Evolutionary conservation across 1,140 invertebrate species (phyloP), one percentile per base, ranked within the genome.

Genomic region (Trichogramma pretiosum): DNA sequence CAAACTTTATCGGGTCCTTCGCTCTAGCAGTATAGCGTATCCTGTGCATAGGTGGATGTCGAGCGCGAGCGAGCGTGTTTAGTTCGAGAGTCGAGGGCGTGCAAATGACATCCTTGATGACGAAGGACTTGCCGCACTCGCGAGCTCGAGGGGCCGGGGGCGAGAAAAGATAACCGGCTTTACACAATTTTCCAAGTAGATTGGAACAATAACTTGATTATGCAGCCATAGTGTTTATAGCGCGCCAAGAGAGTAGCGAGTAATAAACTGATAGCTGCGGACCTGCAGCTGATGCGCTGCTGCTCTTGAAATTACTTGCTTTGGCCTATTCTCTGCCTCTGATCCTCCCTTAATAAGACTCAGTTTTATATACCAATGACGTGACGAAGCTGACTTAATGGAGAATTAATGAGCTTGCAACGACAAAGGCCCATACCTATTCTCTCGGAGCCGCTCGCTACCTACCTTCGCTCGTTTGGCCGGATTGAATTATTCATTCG

Each of bases 191-290:
- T 50, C 48, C 48, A 50, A 50, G 36, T 50, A 40, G 34, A 50
- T 50, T 44, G 48, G n/a, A 41, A 46, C 48, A 50, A 50, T 42
- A 50, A 50, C 30, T 50, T 50, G 48, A 50, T 50, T 50, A 50
- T 36, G 48, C 22, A 5, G 26, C 40, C 13, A 17, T 33, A 5
- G 26, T 17, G 41, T 35, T 11, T 28, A 11, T 11, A 11, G 24
- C 24, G 24, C 24, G 24, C 24, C 24, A 7, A 7, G 24, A 5
- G 5, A 7, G 24, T 28, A 28, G 24, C n/a, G n/a, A n/a, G n/a
- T n/a, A n/a, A n/a, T n/a, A n/a, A n/a, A n/a, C n/a, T n/a, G n/a
- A n/a, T n/a, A 30, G 7, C 7, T 30, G 26, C 26, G 26, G 26
- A 13, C 26, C 26, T 30, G 11, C 33, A 14, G 33, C 16, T 24